Base-by-base conservation (phyloP, 2,797 vertebrate species). In the Galago senegalensis region DNA sequence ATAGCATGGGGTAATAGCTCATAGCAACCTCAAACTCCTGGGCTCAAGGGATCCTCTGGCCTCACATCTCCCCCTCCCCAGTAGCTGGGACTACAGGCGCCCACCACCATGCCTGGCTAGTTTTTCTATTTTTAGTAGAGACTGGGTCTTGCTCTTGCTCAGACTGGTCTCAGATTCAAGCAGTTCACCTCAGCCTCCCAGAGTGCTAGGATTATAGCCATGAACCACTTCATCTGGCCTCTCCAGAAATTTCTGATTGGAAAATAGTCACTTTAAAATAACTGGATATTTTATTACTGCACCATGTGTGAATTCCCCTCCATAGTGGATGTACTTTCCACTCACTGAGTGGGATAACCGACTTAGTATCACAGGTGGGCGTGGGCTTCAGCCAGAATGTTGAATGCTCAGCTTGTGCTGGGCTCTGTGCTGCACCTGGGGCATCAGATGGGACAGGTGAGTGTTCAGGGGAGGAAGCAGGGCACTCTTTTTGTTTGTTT, bases 161-260 rank as follows among this genome's bases (percentile, higher is more conserved):
- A 49, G 10, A 2, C 46, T 49, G 46, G 46, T 49, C 46, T 49
- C 46, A 12, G 46, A 12, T 12, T 49, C 46, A 49, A 49, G 46
- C 46, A 49, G 12, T 49, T 12, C 46, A 49, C 46, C 46, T 49
- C 46, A 49, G 46, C 46, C 46, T 49, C 46, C 46, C 46, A 49
- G 46, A 49, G 46, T 13, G 46, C 46, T 49, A 49, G 46, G 46
- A 49, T 49, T 49, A 49, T 12, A 49, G 46, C 10, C 46, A 49
- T 49, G 46, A 49, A 12, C 46, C 46, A 49, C 46, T 49, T 49
- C 46, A 49, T 12, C 46, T 49, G 46, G 46, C 46, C 46, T 94
- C 20, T 87, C 56, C 7, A 81, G 77, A 94, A 91, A 87, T 87
- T 92, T 87, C 76, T 92, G 61, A 56, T 87, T 63, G 73, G 31